These are phyloP conservation scores for Phthorimaea operculella DNA, from an alignment of 1,140 invertebrate species.

Conservation along the genomic window DNA sequence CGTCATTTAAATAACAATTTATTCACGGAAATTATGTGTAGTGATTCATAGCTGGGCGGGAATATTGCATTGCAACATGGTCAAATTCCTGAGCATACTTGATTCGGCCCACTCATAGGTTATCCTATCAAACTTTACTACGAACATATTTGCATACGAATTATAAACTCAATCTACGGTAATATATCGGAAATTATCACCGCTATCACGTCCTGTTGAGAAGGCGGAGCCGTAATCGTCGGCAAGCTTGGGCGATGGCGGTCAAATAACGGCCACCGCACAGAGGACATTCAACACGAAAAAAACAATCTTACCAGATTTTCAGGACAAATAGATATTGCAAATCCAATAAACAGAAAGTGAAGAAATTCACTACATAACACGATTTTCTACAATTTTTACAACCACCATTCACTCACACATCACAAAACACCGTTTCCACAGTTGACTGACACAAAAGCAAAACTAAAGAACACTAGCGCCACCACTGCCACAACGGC, in stretches of 20 bases:
- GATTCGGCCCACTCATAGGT: too few relatives aligned
- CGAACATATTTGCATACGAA: too few relatives aligned
- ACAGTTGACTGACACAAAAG: slow-evolving; percentile 10
- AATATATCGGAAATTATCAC: neutral
- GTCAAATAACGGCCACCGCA: slow-evolving; percentile 14
- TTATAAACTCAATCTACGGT: too few relatives aligned
- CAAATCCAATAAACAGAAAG: neutral
- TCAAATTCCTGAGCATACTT: too few relatives aligned
- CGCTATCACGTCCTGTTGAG: neutral
- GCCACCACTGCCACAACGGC: neutral
- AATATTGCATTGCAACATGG: slow-evolving; percentile 2
- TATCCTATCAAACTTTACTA: too few relatives aligned
- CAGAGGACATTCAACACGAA: neutral
- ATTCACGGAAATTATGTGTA: slow-evolving; percentile 2
- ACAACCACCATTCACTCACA: slow-evolving; percentile 13
- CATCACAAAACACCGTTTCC: slow-evolving; percentile 14
- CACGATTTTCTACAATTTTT: slow-evolving; percentile 11
- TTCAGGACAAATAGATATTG: neutral
- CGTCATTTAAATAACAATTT: neutral
- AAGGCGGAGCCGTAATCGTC: slow-evolving; percentile 11
- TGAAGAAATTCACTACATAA: slow-evolving; percentile 13
- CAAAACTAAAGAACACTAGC: slow-evolving; percentile 6
- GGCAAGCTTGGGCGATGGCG: slow-evolving; percentile 17
- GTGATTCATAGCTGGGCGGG: slow-evolving; percentile 4
- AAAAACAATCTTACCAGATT: neutral